These are phyloP conservation scores for Microcebus lehilahytsara DNA, from an alignment of 2,113 vertebrate species.

Conservation along the genomic window DNA sequence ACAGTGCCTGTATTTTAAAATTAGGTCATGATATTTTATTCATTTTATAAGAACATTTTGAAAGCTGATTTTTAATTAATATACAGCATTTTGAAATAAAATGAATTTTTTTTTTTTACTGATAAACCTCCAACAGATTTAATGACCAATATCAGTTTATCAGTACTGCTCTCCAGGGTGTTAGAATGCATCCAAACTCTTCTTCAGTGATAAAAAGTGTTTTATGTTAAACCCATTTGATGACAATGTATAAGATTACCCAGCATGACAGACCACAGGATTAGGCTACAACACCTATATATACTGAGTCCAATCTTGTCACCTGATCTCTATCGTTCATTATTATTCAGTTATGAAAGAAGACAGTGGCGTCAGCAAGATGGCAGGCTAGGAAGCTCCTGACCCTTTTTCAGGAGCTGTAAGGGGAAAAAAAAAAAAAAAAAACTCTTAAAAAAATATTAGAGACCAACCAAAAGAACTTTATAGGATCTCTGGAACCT, in stretches of 20 bases:
- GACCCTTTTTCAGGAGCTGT: not conserved
- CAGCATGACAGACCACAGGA: not conserved
- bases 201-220: not conserved
- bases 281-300: not conserved
- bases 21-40: not conserved
- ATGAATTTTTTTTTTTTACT: not conserved
- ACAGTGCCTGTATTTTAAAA: not conserved
- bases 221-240: not conserved
- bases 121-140: not conserved
- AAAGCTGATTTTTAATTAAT: not conserved
- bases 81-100: not conserved
- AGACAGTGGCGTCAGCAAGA: not conserved
- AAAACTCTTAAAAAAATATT: not conserved
- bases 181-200: not conserved
- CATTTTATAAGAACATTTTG: not conserved
- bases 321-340: not conserved
- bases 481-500: not conserved
- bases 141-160: not conserved
- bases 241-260: not conserved
- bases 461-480: not conserved
- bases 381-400: not conserved
- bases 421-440: not conserved
- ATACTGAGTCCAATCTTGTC: not conserved
- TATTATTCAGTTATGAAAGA: not conserved
- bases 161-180: not conserved